Evolutionary conservation across 2,797 vertebrate species (phyloP).

Genomic region (Setipinna tenuifilis): DNA sequence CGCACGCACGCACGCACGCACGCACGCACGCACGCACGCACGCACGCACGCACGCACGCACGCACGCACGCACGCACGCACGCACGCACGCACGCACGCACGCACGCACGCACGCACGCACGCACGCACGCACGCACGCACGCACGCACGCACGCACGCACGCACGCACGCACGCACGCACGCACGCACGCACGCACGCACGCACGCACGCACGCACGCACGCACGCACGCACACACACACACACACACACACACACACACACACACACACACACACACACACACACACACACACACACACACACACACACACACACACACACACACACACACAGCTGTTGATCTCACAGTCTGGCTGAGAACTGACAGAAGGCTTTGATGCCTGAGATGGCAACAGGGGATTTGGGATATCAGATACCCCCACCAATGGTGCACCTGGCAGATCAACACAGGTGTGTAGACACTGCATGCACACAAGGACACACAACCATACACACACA

Average conservation of each 20-base stretch:
- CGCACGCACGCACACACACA: background rate
- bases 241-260: background rate
- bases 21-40: too few species aligned
- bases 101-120: conserved; percentile 28
- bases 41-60: background rate
- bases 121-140: conserved; percentile 27
- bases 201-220: too few species aligned
- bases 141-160: too few species aligned
- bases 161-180: background rate
- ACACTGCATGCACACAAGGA: background rate
- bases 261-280: too few species aligned
- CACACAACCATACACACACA: background rate
- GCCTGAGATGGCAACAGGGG: conserved; percentile 35
- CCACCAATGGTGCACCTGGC: conserved; percentile 53
- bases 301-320: conserved; percentile 28
- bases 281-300: too few species aligned
- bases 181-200: background rate
- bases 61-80: conserved; percentile 15
- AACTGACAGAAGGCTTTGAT: conserved; percentile 40
- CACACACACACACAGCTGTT: conserved; percentile 40
- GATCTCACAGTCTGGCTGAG: conserved; percentile 41
- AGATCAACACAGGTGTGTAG: conserved; percentile 49
- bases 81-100: conserved; percentile 34
- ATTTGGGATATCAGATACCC: conserved; percentile 31
- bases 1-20: too few species aligned